phyloP scores from a whole-genome alignment of 2,113 vertebrate species.

The Corythornis cristatus region DNA sequence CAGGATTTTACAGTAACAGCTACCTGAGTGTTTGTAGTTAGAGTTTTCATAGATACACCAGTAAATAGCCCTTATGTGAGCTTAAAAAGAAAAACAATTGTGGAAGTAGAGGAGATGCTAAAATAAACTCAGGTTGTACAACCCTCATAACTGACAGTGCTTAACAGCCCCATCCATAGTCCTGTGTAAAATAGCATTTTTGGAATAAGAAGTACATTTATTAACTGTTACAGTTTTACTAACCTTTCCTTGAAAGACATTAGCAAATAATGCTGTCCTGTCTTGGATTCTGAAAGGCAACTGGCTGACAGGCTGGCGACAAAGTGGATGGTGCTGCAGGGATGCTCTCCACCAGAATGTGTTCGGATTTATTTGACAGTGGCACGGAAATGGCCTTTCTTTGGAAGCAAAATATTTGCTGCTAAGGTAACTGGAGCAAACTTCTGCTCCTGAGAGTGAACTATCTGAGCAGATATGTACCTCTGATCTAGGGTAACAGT shows the following conservation, averaged over 20 bases:
- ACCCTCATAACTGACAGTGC: neutral
- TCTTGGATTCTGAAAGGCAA: constrained; percentile 73
- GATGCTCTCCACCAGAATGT: constrained; percentile 84
- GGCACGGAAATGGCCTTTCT: constrained; percentile 88
- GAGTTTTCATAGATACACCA: neutral
- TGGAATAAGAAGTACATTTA: neutral
- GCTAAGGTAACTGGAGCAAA: constrained; percentile 78
- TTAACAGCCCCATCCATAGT: neutral
- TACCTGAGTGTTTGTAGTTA: neutral
- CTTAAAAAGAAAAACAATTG: neutral
- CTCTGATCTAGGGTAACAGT: neutral
- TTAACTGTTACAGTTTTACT: neutral
- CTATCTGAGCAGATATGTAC: neutral
- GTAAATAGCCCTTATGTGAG: neutral
- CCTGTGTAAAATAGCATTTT: neutral
- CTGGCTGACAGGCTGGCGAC: constrained; percentile 78
- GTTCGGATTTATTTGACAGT: constrained; percentile 88
- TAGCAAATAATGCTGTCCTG: neutral
- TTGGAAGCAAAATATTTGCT: constrained; percentile 86
- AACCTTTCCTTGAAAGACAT: neutral
- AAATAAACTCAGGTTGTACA: neutral
- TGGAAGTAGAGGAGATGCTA: neutral
- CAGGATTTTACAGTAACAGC: neutral
- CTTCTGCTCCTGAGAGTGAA: neutral
- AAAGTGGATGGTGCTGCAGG: constrained; percentile 86